Evolutionary conservation across 2,113 vertebrate species (phyloP), one percentile per base, ranked within the genome.

Genomic region (Chelonoidis abingdonii): DNA sequence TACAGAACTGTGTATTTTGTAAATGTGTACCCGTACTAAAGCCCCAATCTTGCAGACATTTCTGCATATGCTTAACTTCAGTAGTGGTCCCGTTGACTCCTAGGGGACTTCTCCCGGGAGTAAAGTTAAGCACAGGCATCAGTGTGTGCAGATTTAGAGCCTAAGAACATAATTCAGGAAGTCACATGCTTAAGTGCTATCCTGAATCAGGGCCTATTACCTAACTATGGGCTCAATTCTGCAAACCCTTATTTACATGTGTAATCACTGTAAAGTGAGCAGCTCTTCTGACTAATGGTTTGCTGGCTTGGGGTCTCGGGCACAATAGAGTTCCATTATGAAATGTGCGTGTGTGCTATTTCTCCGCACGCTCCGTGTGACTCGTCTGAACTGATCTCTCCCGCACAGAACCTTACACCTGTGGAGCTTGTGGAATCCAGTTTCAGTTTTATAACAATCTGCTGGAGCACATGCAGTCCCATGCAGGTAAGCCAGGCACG

Each of bases 361-460:
- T 92, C 95, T 93, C 95, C 89, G 57, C 35, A 44, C 87, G 62
- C 94, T 69, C 92, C 93, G 80, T 96, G 44, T 98, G 89, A 98
- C 84, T 83, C 44, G 79, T 93, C 94, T 69, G 84, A 98, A 97
- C 98, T 98, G 95, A 89, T 98, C 96, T 98, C 98, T 99, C 97
- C 98, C 97, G 98, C 98, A 94, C 98, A 99, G 99, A 99, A 97
- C 99, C 99, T 96, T 99, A 99, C 98, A 99, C 99, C 88, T 99
- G 99, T 88, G 99, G 99, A 96, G 99, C 99, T 98, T 99, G 99
- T 98, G 99, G 99, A 97, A 99, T 99, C 98, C 99, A 99, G 99
- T 99, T 99, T 98, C 99, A 99, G 98, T 99, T 99, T 99, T 99
- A 99, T 99, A 99, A 99, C 99, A 99, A 99, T 98, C 99, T 99